Conservation (phyloP, 2,113 vertebrate genomes). For the Pao palembangensis region DNA sequence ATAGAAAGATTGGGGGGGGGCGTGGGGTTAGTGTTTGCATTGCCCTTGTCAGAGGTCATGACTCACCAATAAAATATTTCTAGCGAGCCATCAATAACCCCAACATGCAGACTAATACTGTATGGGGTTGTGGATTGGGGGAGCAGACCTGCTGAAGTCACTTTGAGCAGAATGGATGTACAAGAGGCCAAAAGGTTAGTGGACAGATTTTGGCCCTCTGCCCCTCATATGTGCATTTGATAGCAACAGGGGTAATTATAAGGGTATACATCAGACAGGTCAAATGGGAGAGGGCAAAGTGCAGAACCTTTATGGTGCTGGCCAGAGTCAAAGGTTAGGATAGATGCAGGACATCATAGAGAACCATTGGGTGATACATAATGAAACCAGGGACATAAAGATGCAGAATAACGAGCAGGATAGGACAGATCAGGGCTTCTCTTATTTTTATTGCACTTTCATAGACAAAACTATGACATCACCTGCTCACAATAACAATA, state of each 20-base stretch:
- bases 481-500: conserved; percentile 16
- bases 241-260: conserved; percentile 73
- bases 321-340: conserved; percentile 76
- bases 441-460: conserved; percentile 16
- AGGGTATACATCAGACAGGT: conserved; percentile 79
- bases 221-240: conserved; percentile 73
- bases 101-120: conserved; percentile 75
- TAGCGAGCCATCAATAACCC: conserved; percentile 71
- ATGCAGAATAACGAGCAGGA: conserved; percentile 41
- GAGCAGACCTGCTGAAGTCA: conserved; percentile 45
- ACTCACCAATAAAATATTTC: conserved; percentile 77
- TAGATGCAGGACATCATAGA: conserved; percentile 56
- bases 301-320: conserved; percentile 73
- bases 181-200: conserved; percentile 74
- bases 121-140: conserved; percentile 64
- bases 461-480: conserved; percentile 7
- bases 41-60: conserved; percentile 73
- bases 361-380: conserved; percentile 31
- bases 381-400: conserved; percentile 60
- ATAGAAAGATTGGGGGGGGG: conserved; percentile 61
- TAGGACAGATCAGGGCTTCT: conserved; percentile 11
- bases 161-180: conserved; percentile 65
- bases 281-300: conserved; percentile 78
- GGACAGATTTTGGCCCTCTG: conserved; percentile 60
- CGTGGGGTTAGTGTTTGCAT: conserved; percentile 68